A percentile compares a stretch with the other conserved stretches of the same genome.
Evolutionary conservation across 1,140 invertebrate species (phyloP).

Genomic region (Hormaphis cornu): DNA sequence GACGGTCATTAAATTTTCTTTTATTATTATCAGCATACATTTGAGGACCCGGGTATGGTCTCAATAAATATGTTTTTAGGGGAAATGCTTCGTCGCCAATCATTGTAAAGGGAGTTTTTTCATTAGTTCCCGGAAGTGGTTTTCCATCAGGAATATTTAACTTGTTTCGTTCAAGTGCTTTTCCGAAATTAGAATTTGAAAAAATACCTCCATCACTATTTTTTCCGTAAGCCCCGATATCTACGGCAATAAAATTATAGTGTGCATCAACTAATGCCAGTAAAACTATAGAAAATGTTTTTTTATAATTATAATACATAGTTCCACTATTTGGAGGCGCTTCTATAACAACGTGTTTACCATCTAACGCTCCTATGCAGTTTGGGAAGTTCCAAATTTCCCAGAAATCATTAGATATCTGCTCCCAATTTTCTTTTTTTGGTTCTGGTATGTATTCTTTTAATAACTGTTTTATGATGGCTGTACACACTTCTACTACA

Average conservation of each 20-base stretch:
- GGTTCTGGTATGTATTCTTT: no score
- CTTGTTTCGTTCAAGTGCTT: conserved; percentile 34
- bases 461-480: no score
- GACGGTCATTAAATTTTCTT: conserved; percentile 2
- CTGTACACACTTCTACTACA: no score
- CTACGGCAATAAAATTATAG: conserved; percentile 34
- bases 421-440: no score
- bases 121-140: conserved; percentile 33
- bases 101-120: conserved; percentile 13
- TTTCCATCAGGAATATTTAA: conserved; percentile 8
- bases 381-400: no score
- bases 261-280: conserved; percentile 34
- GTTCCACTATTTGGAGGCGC: no score
- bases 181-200: conserved; percentile 36
- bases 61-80: background rate
- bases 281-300: no score
- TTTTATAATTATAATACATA: no score
- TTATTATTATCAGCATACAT: background rate
- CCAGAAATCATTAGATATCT: no score
- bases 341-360: no score
- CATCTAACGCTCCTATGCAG: no score
- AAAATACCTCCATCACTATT: conserved; percentile 42
- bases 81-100: conserved; percentile 23
- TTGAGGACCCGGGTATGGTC: conserved; percentile 2
- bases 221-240: conserved; percentile 34